These are phyloP conservation scores for Polyodon spathula DNA, from an alignment of 2,113 vertebrate genomes.

Conservation along the genomic window DNA sequence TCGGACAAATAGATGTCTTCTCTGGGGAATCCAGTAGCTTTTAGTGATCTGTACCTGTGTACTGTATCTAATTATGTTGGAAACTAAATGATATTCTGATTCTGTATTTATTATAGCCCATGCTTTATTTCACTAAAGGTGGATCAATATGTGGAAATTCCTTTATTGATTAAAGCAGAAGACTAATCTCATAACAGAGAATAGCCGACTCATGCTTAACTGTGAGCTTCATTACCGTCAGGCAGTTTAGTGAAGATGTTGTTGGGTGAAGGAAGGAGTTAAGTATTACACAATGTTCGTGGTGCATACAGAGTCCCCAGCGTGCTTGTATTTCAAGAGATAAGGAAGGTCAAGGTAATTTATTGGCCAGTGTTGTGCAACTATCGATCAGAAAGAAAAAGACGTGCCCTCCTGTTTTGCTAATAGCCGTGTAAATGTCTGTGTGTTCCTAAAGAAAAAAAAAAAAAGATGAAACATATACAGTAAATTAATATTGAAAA, in stretches of 20 bases:
- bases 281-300: slow-evolving; percentile 10
- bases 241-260: slow-evolving; percentile 22
- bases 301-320: slow-evolving; percentile 18
- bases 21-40: slow-evolving; percentile 1
- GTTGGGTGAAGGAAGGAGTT: slow-evolving; percentile 23
- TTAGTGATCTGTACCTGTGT: slow-evolving; percentile 20
- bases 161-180: slow-evolving; percentile 34
- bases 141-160: slow-evolving; percentile 51
- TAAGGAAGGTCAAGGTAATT: slow-evolving; percentile 32
- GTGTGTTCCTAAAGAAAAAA: background rate
- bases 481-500: slow-evolving; percentile 10
- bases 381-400: slow-evolving; percentile 36
- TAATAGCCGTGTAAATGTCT: slow-evolving; percentile 31
- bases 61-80: slow-evolving; percentile 22
- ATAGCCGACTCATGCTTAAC: slow-evolving; percentile 30
- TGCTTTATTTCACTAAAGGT: slow-evolving; percentile 32
- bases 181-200: slow-evolving; percentile 23
- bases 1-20: slow-evolving; percentile 5
- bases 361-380: slow-evolving; percentile 35
- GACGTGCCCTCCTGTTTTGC: slow-evolving; percentile 24
- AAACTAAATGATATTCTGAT: slow-evolving; percentile 26
- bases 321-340: slow-evolving; percentile 7
- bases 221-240: slow-evolving; percentile 22
- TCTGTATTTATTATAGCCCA: slow-evolving; percentile 35
- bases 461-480: no score